Evolutionary conservation across 2,888 invertebrate species (phyloP).

Genomic region (Tipula helvola): DNA sequence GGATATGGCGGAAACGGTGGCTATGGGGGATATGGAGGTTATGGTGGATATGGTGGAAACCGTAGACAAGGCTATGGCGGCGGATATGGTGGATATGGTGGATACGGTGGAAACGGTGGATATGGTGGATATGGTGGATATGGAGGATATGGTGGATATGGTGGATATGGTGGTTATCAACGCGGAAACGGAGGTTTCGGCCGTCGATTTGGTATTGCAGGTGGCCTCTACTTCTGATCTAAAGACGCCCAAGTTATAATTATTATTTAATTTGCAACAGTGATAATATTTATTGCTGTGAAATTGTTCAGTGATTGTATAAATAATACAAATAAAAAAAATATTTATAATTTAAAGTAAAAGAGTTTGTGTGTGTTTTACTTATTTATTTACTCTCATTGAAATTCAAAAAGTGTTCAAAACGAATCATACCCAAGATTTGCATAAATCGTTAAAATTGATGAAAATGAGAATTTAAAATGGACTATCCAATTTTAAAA

Average conservation of each 20-base stretch:
- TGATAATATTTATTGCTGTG: background rate
- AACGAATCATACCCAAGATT: background rate
- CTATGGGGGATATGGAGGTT: constrained; percentile 4
- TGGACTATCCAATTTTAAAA: too few relatives aligned
- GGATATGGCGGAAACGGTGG: background rate
- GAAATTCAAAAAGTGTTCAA: background rate
- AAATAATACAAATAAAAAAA: background rate
- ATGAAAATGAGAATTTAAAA: too few relatives aligned
- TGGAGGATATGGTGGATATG: background rate
- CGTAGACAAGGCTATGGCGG: background rate
- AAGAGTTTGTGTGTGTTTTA: background rate
- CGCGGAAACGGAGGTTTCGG: background rate
- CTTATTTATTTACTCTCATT: background rate
- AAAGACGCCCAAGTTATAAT: background rate
- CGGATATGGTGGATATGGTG: background rate
- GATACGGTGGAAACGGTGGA: background rate
- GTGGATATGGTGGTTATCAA: background rate
- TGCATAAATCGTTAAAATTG: too few relatives aligned
- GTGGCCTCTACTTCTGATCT: background rate
- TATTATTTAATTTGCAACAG: background rate
- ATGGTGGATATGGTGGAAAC: background rate
- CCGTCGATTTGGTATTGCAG: background rate
- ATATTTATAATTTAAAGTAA: background rate
- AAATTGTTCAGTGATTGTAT: background rate
- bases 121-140: background rate